Percentiles rank a stretch among this genome's conserved stretches.
Evolutionary conservation across 1,140 invertebrate species (phyloP).

Genomic region (Drosophila varians): DNA sequence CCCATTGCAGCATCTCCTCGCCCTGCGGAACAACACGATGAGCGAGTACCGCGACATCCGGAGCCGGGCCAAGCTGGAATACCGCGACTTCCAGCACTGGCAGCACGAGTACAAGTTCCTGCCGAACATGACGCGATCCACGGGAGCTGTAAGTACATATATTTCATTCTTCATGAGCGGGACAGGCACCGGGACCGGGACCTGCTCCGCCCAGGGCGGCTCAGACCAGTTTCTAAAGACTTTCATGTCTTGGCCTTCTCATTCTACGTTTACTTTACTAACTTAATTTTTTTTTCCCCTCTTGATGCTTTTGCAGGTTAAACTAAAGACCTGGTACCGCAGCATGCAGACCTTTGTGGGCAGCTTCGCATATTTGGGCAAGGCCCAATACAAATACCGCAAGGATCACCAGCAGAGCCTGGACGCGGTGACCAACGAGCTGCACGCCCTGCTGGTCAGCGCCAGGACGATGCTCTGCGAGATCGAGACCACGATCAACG

Average conservation of each 20-base stretch:
- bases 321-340: conserved; percentile 73
- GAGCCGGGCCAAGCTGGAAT: conserved; percentile 44
- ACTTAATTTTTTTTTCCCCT: background rate
- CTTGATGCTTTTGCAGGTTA: conserved; percentile 37
- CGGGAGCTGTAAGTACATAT: conserved; percentile 53
- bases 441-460: conserved; percentile 62
- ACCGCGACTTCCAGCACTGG: conserved; percentile 50
- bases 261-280: background rate
- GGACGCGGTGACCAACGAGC: conserved; percentile 46
- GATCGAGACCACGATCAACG: conserved; percentile 69
- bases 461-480: conserved; percentile 66
- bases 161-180: background rate
- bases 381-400: conserved; percentile 66
- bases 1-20: conserved; percentile 44
- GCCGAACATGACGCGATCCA: conserved; percentile 69
- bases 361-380: conserved; percentile 67
- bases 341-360: conserved; percentile 70
- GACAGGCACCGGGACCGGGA: conserved; percentile 66
- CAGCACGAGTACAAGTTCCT: conserved; percentile 70
- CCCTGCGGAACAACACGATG: conserved; percentile 48
- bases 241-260: conserved; percentile 38
- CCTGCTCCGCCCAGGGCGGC: conserved; percentile 74
- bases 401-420: conserved; percentile 51
- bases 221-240: conserved; percentile 51
- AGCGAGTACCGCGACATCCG: conserved; percentile 42